These are phyloP conservation scores for Nomia melanderi DNA, from an alignment of 1,140 invertebrate species.

Conservation along the genomic window DNA sequence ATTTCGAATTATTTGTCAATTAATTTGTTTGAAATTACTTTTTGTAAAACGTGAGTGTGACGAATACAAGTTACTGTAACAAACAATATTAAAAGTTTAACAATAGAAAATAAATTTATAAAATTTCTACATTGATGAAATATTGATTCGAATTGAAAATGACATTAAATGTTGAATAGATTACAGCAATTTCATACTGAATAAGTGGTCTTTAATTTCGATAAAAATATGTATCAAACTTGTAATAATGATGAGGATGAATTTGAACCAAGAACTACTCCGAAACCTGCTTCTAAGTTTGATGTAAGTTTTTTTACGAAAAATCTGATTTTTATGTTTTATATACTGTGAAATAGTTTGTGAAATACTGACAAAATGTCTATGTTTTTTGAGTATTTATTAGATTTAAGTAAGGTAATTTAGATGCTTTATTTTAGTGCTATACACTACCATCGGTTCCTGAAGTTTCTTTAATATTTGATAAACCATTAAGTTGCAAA, in stretches of 20 bases:
- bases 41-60: background rate
- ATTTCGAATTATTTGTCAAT: constrained; percentile 28
- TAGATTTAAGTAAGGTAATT: background rate
- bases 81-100: background rate
- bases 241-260: constrained; percentile 55
- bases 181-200: background rate
- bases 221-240: constrained; percentile 40
- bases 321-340: constrained; percentile 6
- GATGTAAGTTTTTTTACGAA: constrained; percentile 56
- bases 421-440: constrained; percentile 55
- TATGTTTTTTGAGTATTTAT: background rate
- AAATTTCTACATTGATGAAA: background rate
- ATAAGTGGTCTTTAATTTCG: constrained; percentile 3
- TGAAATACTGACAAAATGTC: background rate
- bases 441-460: constrained; percentile 65
- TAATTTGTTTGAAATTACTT: constrained; percentile 36
- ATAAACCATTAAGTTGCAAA: constrained; percentile 44
- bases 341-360: background rate
- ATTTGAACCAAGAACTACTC: constrained; percentile 66
- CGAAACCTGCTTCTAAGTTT: constrained; percentile 60
- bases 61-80: background rate
- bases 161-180: background rate
- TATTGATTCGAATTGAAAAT: background rate
- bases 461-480: constrained; percentile 71
- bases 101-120: background rate